Evolutionary conservation across 2,797 vertebrate genomes (phyloP).

Genomic region (Yasuhikotakia modesta): DNA sequence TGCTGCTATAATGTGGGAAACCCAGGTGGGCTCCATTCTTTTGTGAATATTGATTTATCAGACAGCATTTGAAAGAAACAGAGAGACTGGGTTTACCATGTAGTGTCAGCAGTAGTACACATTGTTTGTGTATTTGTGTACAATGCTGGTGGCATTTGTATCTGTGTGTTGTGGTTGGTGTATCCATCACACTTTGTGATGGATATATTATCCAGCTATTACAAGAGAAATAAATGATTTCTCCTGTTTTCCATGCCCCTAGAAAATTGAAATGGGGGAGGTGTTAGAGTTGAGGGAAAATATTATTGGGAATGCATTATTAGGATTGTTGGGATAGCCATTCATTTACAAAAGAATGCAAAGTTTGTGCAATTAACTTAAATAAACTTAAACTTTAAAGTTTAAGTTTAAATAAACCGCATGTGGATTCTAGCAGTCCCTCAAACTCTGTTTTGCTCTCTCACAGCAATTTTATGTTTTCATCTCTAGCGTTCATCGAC

Average conservation of each 20-base stretch:
- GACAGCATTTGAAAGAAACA: slow-evolving; percentile 49
- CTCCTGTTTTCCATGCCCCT: slow-evolving; percentile 82
- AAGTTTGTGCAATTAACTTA: too few relatives aligned
- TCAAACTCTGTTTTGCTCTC: too few relatives aligned
- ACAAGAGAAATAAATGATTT: slow-evolving; percentile 99
- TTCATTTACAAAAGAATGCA: too few relatives aligned
- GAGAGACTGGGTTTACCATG: slow-evolving; percentile 57
- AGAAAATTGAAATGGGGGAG: slow-evolving; percentile 88
- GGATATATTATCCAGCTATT: slow-evolving; percentile 99
- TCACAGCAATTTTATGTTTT: too few relatives aligned
- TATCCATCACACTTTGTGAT: slow-evolving; percentile 99
- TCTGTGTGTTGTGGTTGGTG: slow-evolving; percentile 29
- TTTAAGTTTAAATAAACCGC: too few relatives aligned
- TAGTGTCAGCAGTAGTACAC: slow-evolving; percentile 51
- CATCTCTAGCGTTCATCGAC: too few relatives aligned
- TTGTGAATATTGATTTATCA: slow-evolving; percentile 77
- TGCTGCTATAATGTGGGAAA: slow-evolving; percentile 60
- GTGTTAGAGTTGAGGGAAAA: slow-evolving; percentile 31
- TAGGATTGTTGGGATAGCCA: slow-evolving; percentile 83
- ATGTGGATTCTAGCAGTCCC: too few relatives aligned
- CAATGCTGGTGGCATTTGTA: slow-evolving; percentile 37
- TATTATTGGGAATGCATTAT: slow-evolving; percentile 76
- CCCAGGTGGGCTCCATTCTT: slow-evolving; percentile 66
- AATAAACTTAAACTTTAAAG: too few relatives aligned
- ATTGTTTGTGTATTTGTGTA: slow-evolving; percentile 30